Evolutionary conservation across 37 sponge, comb jelly and placozoan genomes (phyloP), one percentile per base, ranked within the genome.

Genomic region (Axinella damicornis): DNA sequence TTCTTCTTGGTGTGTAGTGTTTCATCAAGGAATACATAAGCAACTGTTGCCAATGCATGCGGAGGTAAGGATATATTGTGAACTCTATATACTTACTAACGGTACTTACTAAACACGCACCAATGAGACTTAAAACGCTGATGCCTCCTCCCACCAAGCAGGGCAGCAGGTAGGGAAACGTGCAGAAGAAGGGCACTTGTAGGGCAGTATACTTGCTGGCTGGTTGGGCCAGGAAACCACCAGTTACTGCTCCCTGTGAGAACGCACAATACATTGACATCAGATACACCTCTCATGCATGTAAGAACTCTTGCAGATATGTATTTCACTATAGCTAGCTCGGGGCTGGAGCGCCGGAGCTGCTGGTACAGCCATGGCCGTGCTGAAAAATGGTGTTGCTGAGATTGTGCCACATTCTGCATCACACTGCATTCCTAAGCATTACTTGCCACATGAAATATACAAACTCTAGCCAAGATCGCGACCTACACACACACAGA

Each of bases 201-300:
- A 96, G 83, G 1, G 74, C 31, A 2, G 65, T 19, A 46, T 93
- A 96, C 71, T 96, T 93, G 69, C 67, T 73, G 5, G 96, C 96
- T 13, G 97, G 97, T 39, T 91, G 94, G 60, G 93, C 86, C 58
- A 96, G 59, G 57, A 94, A 94, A 1, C 97, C 97, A 31, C 97
- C 97, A 40, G 85, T 57, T 9, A 85, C 76, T 55, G 93, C 84
- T 19, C 92, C 92, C 95, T 95, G 63, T 30, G 74, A 72, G 39
- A n/a, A 71, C 9, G 35, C 6, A 18, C 74, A 11, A 18, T 2
- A 46, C 46, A 46, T 4, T 46, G 46, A 4, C 46, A 46, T 46
- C 4, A 46, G 6, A 12, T 46, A 46, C n/a, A n/a, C n/a, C n/a
- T n/a, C n/a, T n/a, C n/a, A n/a, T n/a, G n/a, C n/a, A n/a, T n/a